Base-by-base conservation (phyloP, 2,113 vertebrate genomes). In the Ammodytes marinus region DNA sequence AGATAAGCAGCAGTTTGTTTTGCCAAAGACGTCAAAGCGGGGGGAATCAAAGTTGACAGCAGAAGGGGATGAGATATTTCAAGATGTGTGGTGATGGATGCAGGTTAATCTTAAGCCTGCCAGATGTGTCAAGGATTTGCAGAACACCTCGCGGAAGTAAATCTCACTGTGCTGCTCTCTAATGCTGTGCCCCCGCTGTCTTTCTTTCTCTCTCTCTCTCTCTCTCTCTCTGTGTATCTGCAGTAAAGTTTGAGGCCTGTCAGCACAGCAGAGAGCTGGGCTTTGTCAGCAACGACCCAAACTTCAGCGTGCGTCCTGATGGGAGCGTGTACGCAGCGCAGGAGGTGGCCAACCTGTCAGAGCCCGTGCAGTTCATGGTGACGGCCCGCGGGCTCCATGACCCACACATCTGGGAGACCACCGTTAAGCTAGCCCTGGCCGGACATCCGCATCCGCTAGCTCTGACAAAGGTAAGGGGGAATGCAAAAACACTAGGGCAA, bases 211-310 rank as follows among this genome's bases (percentile, higher is more conserved):
- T n/a, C n/a, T 13, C 9, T n/a, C 8, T 19, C 43, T 27, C 90
- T n/a, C 6, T 74, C 74, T 83, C 39, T 84, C 68, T 70, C 42
- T 85, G 52, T 57, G n/a, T 74, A 8, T 83, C 94, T 94, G 68
- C 92, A 99, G 97, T 99, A 74, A 95, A 93, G 93, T 98, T 98
- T 88, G 96, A 96, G 88, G 95, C 95, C 90, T 99, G 98, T 89
- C 93, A 94, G 3, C 94, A 91, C 79, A 96, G 88, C 83, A 91
- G 95, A 73, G 95, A 95, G 71, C 94, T 95, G 52, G 92, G 87
- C 35, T 98, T 97, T 0, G 94, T 97, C 90, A 98, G 95, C 94
- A 96, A 94, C 83, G 96, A 96, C 92, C 83, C 95, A 84, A 97
- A 97, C 93, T 98, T 98, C 94, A 95, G 95, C 64, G 95, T 99